Conservation (phyloP, 2,797 vertebrate species). For the Furcifer pardalis region DNA sequence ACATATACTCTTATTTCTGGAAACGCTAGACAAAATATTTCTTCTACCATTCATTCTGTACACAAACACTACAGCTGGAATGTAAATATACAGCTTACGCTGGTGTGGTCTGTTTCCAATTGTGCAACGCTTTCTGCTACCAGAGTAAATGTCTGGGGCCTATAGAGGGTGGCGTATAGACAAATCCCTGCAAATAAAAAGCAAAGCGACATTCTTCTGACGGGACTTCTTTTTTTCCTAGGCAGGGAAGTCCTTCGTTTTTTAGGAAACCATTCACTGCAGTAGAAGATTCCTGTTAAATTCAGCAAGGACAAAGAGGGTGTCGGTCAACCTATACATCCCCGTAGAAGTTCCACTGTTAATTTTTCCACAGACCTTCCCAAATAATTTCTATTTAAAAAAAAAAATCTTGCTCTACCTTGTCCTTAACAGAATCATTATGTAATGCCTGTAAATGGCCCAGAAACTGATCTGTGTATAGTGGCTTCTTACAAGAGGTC, state of each 20-base stretch:
- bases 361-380: background rate
- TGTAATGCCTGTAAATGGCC: too few species aligned
- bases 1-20: background rate
- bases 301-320: fast-evolving
- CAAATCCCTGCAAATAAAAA: background rate
- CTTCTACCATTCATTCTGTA: background rate
- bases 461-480: too few species aligned
- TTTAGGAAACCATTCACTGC: background rate
- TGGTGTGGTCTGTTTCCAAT: background rate
- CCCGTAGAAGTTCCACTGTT: background rate
- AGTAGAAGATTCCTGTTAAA: background rate
- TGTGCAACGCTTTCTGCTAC: background rate
- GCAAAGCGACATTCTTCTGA: background rate
- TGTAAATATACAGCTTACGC: background rate
- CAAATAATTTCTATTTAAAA: too few species aligned
- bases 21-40: background rate
- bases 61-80: background rate
- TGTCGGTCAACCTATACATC: background rate
- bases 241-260: fast-evolving
- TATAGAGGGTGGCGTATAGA: fast-evolving
- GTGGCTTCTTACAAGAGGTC: background rate
- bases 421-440: too few species aligned
- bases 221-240: background rate
- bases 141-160: background rate
- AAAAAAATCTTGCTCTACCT: too few species aligned